These are phyloP conservation scores for Hypotaenidia okinawae DNA, from an alignment of 2,797 vertebrate genomes.

Conservation along the genomic window DNA sequence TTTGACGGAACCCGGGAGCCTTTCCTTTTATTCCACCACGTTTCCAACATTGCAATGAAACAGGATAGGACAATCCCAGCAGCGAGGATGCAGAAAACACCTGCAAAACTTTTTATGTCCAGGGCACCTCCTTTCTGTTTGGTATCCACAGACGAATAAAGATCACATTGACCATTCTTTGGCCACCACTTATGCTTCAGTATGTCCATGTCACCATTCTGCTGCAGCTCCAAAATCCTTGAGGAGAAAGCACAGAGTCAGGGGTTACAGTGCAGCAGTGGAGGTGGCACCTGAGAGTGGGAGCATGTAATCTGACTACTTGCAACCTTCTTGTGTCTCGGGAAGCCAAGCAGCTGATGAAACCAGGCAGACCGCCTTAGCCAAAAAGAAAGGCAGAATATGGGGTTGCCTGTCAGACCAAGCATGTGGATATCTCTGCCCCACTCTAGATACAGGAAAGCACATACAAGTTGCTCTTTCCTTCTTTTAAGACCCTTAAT, in stretches of 20 bases:
- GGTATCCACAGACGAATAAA: constrained; percentile 90
- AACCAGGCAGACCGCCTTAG: neutral
- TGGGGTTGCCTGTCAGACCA: neutral
- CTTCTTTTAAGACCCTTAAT: neutral
- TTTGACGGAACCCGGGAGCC: constrained; percentile 96
- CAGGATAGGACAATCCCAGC: constrained; percentile 96
- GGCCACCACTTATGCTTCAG: constrained; percentile 99
- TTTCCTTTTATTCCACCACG: constrained; percentile 98
- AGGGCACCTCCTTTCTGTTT: constrained; percentile 91
- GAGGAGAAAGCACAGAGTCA: constrained; percentile 57
- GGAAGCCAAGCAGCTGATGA: neutral
- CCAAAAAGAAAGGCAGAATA: neutral
- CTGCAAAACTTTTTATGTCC: constrained; percentile 98
- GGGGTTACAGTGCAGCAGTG: neutral
- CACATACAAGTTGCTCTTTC: neutral
- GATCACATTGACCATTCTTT: constrained; percentile 93
- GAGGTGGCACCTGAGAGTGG: rapidly evolving
- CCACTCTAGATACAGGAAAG: neutral
- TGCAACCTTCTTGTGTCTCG: neutral
- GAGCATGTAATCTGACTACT: neutral
- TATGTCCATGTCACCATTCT: constrained; percentile 97
- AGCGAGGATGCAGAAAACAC: constrained; percentile 97
- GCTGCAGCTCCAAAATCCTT: constrained; percentile 98
- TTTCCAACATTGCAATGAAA: constrained; percentile 98
- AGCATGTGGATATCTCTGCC: neutral